Evolutionary conservation across 2,113 vertebrate species (phyloP).

Genomic region (Butorides virescens): DNA sequence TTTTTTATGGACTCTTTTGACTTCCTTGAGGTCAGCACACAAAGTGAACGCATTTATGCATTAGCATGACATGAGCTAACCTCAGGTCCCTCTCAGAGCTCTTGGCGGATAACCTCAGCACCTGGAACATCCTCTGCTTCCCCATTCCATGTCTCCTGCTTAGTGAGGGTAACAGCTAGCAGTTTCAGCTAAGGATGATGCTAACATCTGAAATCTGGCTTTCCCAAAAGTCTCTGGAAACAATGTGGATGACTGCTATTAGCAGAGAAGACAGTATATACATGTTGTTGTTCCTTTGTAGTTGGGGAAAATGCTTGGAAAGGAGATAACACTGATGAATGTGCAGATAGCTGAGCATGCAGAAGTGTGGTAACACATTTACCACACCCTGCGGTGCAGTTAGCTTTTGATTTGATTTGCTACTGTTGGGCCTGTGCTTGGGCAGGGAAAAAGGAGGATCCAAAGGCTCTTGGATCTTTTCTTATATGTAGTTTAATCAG

Average conservation of each 20-base stretch:
- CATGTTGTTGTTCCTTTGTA: background rate
- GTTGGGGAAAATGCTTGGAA: background rate
- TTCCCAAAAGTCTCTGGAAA: background rate
- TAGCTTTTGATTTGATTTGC: background rate
- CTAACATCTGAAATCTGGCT: fast-evolving
- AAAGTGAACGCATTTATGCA: background rate
- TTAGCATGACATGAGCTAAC: background rate
- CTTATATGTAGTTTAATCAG: background rate
- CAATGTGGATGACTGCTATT: background rate
- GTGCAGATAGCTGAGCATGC: background rate
- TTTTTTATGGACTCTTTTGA: background rate
- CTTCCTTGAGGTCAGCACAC: background rate
- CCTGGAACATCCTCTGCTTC: background rate
- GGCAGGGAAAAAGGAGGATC: background rate
- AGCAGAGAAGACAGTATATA: background rate
- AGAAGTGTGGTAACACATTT: background rate
- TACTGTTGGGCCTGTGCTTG: background rate
- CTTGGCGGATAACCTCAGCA: background rate
- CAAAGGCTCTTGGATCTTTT: background rate
- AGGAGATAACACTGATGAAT: background rate
- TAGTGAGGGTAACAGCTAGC: background rate
- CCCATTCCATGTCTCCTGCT: background rate
- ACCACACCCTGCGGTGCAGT: background rate
- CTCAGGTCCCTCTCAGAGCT: background rate
- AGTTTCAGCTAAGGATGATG: background rate